Base-by-base conservation (phyloP, 2,888 invertebrate species). In the Altica lythri region DNA sequence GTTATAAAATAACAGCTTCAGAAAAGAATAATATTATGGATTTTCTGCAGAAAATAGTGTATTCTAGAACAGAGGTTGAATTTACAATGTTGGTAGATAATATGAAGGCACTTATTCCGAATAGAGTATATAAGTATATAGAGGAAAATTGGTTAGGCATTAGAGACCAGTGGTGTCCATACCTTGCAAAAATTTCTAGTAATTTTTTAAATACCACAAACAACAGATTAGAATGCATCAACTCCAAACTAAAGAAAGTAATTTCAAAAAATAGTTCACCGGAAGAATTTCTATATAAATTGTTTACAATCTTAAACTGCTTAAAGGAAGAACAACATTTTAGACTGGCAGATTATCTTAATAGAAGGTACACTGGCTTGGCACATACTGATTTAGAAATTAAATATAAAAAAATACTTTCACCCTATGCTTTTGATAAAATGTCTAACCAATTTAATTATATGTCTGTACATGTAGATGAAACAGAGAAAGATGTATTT, bases 101-200 rank as follows among this genome's bases (percentile, higher is more conserved):
- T 27, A 27, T 27, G 27, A n/a, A n/a, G n/a, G n/a, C n/a, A n/a
- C n/a, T 27, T 6, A 27, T 27, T 6, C 27, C 27, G n/a, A 27
- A 27, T 9, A 27, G 27, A 27, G 27, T 27, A 27, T 27, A 5
- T 27, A 27, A n/a, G 27, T 27, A 27, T n/a, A 27, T 27, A 27
- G 27, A 27, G n/a, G 27, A 27, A 27, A 27, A 27, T 27, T 27
- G 27, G 27, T 27, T 27, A 27, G n/a, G n/a, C 9, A 27, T 27
- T 27, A 27, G n/a, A 27, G 27, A 27, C n/a, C 27, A 27, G n/a
- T 27, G 27, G 27, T 27, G 27, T 27, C 27, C 27, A 27, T 27
- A 27, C n/a, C 27, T 27, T 27, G 27, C 27, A 27, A 27, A 27
- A 27, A 27, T 27, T 27, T n/a, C 27, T n/a, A 27, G 4, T 27